Evolutionary conservation across 2,888 invertebrate species (phyloP).

Genomic region (Liopterus haemorrhoidalis): DNA sequence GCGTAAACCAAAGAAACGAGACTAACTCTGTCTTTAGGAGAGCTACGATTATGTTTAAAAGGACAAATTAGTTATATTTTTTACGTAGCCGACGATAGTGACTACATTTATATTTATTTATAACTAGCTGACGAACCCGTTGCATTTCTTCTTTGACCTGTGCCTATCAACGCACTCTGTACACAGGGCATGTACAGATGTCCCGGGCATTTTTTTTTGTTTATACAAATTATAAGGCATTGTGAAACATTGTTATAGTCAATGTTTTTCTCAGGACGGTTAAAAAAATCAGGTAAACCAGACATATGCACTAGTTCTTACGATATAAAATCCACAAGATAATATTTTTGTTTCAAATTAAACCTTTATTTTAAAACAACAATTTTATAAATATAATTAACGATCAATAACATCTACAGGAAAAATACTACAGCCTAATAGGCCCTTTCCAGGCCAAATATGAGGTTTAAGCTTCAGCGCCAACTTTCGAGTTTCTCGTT

Average conservation of each 20-base stretch:
- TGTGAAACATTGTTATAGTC: neutral
- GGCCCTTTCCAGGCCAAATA: slow-evolving; percentile 71
- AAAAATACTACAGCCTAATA: slow-evolving; percentile 68
- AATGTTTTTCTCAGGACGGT: neutral
- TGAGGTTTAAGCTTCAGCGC: slow-evolving; percentile 62
- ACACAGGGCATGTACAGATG: neutral
- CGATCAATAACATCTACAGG: slow-evolving; percentile 45
- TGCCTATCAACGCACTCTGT: too few relatives aligned
- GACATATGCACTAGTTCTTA: neutral
- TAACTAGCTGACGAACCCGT: too few relatives aligned
- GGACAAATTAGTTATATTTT: too few relatives aligned
- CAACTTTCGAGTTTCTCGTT: slow-evolving; percentile 49
- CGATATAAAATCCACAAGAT: too few relatives aligned
- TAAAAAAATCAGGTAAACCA: neutral
- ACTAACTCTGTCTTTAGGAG: too few relatives aligned
- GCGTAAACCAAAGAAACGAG: too few relatives aligned
- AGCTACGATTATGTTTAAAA: too few relatives aligned
- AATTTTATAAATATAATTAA: slow-evolving; percentile 28
- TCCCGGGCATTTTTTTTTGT: too few relatives aligned
- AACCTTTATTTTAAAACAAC: too few relatives aligned
- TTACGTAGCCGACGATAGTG: too few relatives aligned
- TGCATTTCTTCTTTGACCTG: too few relatives aligned
- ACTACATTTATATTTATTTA: neutral
- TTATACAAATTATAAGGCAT: slow-evolving; percentile 3
- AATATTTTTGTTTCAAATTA: too few relatives aligned